Base-by-base conservation (phyloP, 2,113 vertebrate species). In the Oenanthe melanoleuca region DNA sequence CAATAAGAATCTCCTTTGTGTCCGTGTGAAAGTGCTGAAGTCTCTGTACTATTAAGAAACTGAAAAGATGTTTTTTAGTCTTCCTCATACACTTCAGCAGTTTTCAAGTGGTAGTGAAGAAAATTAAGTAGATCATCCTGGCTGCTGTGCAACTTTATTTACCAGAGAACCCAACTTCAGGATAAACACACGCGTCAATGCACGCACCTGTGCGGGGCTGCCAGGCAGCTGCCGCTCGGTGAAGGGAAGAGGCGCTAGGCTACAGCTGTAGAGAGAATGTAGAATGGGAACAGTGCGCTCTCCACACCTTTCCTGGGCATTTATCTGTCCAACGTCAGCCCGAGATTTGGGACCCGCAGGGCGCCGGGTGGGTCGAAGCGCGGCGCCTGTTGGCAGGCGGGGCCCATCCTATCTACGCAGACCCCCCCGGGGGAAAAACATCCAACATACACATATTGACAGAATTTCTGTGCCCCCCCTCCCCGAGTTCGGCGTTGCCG, bases 1-100 rank as follows among this genome's bases (percentile, higher is more conserved):
- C 80, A 95, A 91, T 93, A 94, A 96, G 59, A 44, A 47, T 61
- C 66, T 92, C 53, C 64, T 96, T 97, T 97, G 70, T 94, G 64
- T 53, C 53, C 3, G 4, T 22, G 14, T 65, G 47, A 69, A 81
- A 80, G 81, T 50, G 40, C 22, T 2, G 23, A 87, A 83, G 65
- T n/a, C 37, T 92, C 86, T 49, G 28, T 70, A 78, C 92, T 67
- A 90, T 26, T 55, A 72, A 59, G 52, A 82, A 69, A 88, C 37
- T 9, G 57, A 42, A 86, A 80, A 85, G 55, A 34, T 11, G 40
- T 21, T 84, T 88, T 69, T 34, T 29, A 49, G 17, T 20, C 17
- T 17, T 10, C 45, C 26, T 11, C 19, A 14, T 13, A 5, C 13
- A 2, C 71, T 80, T 80, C 67, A 78, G 3, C 86, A 53, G 17